Evolutionary conservation across 2,797 vertebrate species (phyloP).

Genomic region (Zalophus californianus): DNA sequence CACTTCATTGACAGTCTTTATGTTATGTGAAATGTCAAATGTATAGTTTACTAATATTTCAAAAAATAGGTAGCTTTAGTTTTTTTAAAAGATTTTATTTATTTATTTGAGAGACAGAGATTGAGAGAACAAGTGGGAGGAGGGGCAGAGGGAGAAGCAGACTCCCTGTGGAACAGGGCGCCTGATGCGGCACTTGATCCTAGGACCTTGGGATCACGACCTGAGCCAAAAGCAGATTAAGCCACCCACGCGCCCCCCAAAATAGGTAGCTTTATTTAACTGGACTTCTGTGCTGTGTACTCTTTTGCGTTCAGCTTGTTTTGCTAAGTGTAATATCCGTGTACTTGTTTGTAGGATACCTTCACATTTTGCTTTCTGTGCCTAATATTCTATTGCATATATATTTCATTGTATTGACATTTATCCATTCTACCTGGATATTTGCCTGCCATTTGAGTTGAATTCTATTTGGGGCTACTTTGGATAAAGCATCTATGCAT

Average conservation of each 20-base stretch:
- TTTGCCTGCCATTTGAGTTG: constrained; percentile 2
- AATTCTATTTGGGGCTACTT: background rate
- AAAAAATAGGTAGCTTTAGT: background rate
- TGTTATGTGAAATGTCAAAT: background rate
- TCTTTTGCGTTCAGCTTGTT: background rate
- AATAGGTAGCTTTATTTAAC: background rate
- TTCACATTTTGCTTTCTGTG: constrained; percentile 19
- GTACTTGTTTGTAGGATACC: background rate
- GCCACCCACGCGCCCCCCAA: background rate
- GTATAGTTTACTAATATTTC: background rate
- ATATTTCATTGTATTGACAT: background rate
- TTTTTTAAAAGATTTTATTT: background rate
- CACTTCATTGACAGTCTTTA: background rate
- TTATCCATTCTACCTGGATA: background rate
- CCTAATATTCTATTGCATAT: background rate
- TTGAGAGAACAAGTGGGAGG: too few relatives aligned
- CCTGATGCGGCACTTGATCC: too few relatives aligned
- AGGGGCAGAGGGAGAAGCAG: too few relatives aligned
- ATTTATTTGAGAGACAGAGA: too few relatives aligned
- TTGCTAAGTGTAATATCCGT: background rate
- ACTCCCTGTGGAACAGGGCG: too few relatives aligned
- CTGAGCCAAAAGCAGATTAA: too few relatives aligned
- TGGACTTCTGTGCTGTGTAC: background rate
- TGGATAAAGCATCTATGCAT: background rate
- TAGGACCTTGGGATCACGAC: too few relatives aligned